Percentiles rank a stretch among this genome's conserved stretches.
Conservation (phyloP, 2,888 invertebrate species). For the Tachina fera region DNA sequence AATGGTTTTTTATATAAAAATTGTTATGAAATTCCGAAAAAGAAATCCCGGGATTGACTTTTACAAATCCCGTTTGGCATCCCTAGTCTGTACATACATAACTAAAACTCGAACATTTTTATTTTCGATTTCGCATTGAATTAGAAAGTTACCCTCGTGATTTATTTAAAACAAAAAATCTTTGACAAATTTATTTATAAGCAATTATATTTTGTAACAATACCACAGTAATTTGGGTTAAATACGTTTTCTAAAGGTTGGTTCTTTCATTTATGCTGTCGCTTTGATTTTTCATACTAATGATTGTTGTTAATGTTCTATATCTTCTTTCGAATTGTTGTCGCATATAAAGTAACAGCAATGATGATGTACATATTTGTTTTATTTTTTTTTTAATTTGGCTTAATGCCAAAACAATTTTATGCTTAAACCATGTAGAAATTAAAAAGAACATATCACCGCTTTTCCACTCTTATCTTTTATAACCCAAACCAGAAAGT, state of each 20-base stretch:
- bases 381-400: constrained; percentile 46
- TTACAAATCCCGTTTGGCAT: too few relatives aligned
- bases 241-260: constrained; percentile 55
- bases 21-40: too few relatives aligned
- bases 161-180: not conserved
- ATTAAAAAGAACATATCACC: constrained; percentile 52
- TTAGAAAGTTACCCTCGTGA: too few relatives aligned
- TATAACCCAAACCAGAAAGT: constrained; percentile 43
- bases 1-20: too few relatives aligned
- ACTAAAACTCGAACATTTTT: too few relatives aligned
- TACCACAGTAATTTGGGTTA: constrained; percentile 62
- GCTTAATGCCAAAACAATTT: constrained; percentile 66
- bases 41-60: too few relatives aligned
- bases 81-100: too few relatives aligned
- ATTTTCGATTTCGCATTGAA: too few relatives aligned
- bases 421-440: constrained; percentile 64
- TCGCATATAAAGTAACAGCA: constrained; percentile 47
- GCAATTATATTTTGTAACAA: not conserved
- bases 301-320: constrained; percentile 44
- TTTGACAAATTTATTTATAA: not conserved
- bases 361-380: constrained; percentile 15
- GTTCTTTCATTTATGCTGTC: not conserved
- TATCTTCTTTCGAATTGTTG: constrained; percentile 61
- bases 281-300: not conserved
- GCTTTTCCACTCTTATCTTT: not conserved